Conservation (phyloP, 2,888 invertebrate genomes). For the Synanthedon vespiformis region DNA sequence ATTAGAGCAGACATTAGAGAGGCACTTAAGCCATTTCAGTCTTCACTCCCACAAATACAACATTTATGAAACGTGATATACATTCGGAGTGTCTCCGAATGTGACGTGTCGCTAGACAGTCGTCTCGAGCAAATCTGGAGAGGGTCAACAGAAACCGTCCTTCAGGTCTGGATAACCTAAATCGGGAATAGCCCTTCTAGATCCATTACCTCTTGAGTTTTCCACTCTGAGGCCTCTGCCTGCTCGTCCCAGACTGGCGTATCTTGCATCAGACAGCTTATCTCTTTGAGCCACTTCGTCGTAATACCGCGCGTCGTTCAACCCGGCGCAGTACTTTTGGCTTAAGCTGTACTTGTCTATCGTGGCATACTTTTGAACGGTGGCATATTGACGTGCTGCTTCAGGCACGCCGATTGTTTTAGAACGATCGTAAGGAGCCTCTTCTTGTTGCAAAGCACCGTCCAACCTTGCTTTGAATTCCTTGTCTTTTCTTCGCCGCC, state of each 20-base stretch:
- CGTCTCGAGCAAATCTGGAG: constrained; percentile 60
- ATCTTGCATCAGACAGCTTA: constrained; percentile 62
- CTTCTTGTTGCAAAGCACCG: constrained; percentile 69
- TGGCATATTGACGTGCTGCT: constrained; percentile 55
- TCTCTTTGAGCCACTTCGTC: constrained; percentile 65
- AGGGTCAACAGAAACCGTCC: constrained; percentile 81
- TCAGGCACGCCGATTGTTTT: constrained; percentile 61
- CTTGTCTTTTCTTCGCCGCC: constrained; percentile 70
- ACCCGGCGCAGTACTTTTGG: constrained; percentile 64
- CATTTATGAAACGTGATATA: neutral
- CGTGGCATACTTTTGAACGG: constrained; percentile 66
- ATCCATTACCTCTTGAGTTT: constrained; percentile 49
- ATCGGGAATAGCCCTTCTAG: constrained; percentile 57
- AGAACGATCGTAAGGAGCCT: constrained; percentile 72
- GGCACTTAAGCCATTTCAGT: constrained; percentile 64
- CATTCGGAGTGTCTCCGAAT: constrained; percentile 16
- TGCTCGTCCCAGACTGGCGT: constrained; percentile 60
- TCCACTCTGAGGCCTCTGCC: constrained; percentile 50
- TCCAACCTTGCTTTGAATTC: constrained; percentile 72
- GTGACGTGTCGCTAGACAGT: constrained; percentile 30
- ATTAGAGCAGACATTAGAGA: constrained; percentile 31
- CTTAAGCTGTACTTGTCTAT: constrained; percentile 68
- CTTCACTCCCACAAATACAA: constrained; percentile 29
- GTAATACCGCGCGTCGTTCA: constrained; percentile 65
- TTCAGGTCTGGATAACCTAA: constrained; percentile 72